phyloP scores from a whole-genome alignment of 2,797 vertebrate genomes.

The Discoglossus pictus region DNA sequence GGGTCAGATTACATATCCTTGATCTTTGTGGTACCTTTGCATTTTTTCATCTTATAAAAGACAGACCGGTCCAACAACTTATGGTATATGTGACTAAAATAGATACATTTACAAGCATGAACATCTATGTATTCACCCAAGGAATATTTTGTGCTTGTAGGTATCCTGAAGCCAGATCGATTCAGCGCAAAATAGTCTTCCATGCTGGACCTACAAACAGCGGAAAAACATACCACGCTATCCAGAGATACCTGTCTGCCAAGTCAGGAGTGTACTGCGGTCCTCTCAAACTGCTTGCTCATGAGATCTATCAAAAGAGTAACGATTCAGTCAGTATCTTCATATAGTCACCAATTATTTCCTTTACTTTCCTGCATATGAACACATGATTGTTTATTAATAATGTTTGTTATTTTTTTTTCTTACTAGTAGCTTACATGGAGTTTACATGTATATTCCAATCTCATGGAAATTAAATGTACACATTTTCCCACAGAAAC shows the following conservation, averaged over 20 bases:
- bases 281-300: conserved; percentile 92
- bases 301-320: conserved; percentile 96
- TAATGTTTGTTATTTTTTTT: conserved; percentile 43
- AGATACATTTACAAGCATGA: too few relatives aligned
- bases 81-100: too few relatives aligned
- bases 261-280: conserved; percentile 94
- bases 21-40: too few relatives aligned
- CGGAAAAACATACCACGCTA: conserved; percentile 96
- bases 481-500: too few relatives aligned
- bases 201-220: conserved; percentile 97
- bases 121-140: too few relatives aligned
- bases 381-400: too few relatives aligned
- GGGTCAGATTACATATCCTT: too few relatives aligned
- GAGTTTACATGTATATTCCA: too few relatives aligned
- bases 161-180: conserved; percentile 93
- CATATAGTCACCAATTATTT: conserved; percentile 12
- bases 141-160: conserved; percentile 67
- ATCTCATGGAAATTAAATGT: too few relatives aligned
- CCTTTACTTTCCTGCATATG: not conserved
- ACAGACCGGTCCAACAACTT: too few relatives aligned
- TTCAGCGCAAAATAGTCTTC: conserved; percentile 91
- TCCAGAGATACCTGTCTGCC: conserved; percentile 88
- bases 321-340: conserved; percentile 82
- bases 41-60: too few relatives aligned
- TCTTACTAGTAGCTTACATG: too few relatives aligned